These are phyloP conservation scores for Drosophila grimshawi DNA, from an alignment of 1,140 invertebrate genomes.

Conservation along the genomic window DNA sequence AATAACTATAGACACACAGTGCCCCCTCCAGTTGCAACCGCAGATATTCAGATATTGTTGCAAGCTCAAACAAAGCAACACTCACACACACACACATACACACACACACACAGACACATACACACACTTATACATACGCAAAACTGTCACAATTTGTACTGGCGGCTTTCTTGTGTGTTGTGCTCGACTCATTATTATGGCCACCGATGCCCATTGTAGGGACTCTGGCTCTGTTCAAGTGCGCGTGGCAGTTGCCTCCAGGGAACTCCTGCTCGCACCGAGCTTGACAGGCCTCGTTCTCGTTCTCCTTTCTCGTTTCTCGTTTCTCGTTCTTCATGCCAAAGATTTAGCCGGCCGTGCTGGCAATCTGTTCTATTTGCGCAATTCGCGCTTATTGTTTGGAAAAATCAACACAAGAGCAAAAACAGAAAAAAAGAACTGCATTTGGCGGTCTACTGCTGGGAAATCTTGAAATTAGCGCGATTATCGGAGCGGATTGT, in stretches of 20 bases:
- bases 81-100: conserved; percentile 13
- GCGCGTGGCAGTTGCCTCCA: conserved; percentile 62
- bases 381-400: conserved; percentile 80
- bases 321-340: background rate
- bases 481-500: conserved; percentile 81
- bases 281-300: conserved; percentile 28
- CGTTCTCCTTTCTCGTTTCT: conserved; percentile 10
- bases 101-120: conserved; percentile 17
- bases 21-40: conserved; percentile 3
- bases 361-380: conserved; percentile 69
- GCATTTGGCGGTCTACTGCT: conserved; percentile 71
- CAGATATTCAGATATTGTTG: conserved; percentile 22
- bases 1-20: conserved; percentile 63
- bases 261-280: conserved; percentile 38
- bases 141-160: conserved; percentile 49
- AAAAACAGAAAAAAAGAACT: conserved; percentile 52
- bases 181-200: conserved; percentile 27
- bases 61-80: conserved; percentile 20
- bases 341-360: conserved; percentile 37
- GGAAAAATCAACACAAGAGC: conserved; percentile 77
- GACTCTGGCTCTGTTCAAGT: conserved; percentile 56
- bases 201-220: conserved; percentile 33
- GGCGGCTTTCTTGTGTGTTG: conserved; percentile 25
- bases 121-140: conserved; percentile 5
- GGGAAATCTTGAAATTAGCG: conserved; percentile 84